Evolutionary conservation across 2,113 vertebrate genomes (phyloP).

Genomic region (Osmerus mordax): DNA sequence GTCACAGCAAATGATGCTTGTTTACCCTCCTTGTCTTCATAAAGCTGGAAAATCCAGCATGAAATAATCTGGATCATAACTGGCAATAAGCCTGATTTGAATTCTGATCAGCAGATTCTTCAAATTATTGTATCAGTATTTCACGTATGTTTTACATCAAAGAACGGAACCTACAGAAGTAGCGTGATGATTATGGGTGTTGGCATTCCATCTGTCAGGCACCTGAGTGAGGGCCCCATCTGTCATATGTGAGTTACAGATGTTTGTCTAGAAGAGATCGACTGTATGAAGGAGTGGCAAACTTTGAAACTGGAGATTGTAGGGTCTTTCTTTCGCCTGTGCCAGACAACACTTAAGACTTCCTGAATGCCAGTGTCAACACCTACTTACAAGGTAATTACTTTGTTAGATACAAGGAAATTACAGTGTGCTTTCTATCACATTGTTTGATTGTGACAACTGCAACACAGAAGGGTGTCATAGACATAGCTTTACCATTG

Average conservation of each 20-base stretch:
- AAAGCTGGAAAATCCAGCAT: too few species aligned
- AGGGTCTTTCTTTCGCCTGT: too few species aligned
- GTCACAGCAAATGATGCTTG: too few species aligned
- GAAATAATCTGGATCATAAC: too few species aligned
- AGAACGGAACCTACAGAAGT: background rate
- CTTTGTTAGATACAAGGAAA: background rate
- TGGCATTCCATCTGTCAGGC: background rate
- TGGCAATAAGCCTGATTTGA: too few species aligned
- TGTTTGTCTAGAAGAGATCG: background rate
- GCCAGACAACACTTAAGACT: background rate
- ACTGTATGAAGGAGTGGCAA: too few species aligned
- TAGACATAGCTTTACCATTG: too few species aligned
- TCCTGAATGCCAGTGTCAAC: background rate
- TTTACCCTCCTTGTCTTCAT: too few species aligned
- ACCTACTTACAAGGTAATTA: background rate
- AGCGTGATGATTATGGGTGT: slow-evolving; percentile 9
- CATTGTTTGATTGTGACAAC: background rate
- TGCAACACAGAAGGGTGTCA: background rate
- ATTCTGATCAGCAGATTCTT: background rate
- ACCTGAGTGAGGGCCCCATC: background rate
- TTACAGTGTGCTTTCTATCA: background rate
- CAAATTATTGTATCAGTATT: background rate
- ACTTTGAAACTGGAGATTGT: too few species aligned
- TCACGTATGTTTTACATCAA: background rate
- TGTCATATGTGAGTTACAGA: background rate